Base-by-base conservation (phyloP, 2,888 invertebrate species). In the Lepetodrilus schrolli region DNA sequence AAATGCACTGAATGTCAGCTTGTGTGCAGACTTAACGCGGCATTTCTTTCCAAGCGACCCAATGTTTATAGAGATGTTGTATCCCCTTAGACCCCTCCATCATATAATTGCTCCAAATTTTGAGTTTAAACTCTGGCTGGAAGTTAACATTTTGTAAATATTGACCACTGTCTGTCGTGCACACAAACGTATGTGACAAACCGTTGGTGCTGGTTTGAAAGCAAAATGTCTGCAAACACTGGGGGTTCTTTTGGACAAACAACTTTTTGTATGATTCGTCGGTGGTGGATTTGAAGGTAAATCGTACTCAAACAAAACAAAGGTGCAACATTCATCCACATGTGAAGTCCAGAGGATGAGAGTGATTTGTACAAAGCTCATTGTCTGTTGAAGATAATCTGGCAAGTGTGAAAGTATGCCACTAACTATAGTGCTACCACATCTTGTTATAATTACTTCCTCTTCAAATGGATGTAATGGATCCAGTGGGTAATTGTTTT, bases 81-180 rank as follows among this genome's bases (percentile, higher is more conserved):
- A 30, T 7, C 34, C 58, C 58, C 21, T 58, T 30, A 58, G 34
- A 26, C 34, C 30, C 30, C 17, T 17, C 30, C 58, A 58, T 58
- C 30, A 58, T 58, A 58, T 58, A 58, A 58, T 58, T 58, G 58
- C 58, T 34, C 34, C 34, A 34, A 58, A 58, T 58, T 58, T 58
- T 58, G 34, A 58, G 58, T 58, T 58, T 58, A 58, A 58, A 58
- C 26, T 26, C n/a, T 30, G 10, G 30, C 58, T 58, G 58, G 58
- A 58, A 58, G 58, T 30, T 58, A 58, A 58, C 58, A 58, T 58
- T 58, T 58, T 58, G 58, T 30, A 58, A 58, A 58, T 58, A 58
- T 58, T 58, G 13, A 58, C 58, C 4, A 8, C 26, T 30, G 58
- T 30, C 26, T 17, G n/a, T 58, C 26, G 30, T 30, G 58, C 58